A percentile compares a stretch with the other conserved stretches of the same genome.
These are phyloP conservation scores for Pelecanus crispus DNA, from an alignment of 2,113 vertebrate species.

Conservation along the genomic window DNA sequence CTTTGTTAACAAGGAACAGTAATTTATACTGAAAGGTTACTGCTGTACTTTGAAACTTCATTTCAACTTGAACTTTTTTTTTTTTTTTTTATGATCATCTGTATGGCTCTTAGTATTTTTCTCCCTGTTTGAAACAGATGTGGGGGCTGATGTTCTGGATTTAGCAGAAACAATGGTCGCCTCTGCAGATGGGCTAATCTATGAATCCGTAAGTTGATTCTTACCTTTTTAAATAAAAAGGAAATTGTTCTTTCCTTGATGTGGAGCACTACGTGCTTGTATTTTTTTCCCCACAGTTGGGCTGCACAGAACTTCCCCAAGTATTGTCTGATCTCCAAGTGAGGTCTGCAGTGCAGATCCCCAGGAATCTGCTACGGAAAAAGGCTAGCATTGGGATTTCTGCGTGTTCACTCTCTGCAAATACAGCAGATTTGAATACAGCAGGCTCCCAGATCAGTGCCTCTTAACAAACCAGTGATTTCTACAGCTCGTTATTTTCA, in stretches of 20 bases:
- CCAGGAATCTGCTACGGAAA: background rate
- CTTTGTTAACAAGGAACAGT: background rate
- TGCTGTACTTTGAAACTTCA: background rate
- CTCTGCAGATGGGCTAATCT: constrained; percentile 89
- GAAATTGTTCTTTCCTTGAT: background rate
- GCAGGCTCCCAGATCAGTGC: background rate
- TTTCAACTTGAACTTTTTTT: background rate
- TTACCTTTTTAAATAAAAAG: background rate
- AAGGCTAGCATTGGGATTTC: background rate
- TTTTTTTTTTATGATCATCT: background rate
- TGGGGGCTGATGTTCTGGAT: constrained; percentile 95
- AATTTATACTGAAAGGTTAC: background rate
- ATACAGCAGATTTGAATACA: background rate
- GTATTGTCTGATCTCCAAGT: background rate
- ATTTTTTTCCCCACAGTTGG: background rate
- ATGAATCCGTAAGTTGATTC: constrained; percentile 87
- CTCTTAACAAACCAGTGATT: background rate
- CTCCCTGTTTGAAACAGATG: constrained; percentile 72
- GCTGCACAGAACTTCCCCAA: background rate
- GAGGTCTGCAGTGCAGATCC: background rate
- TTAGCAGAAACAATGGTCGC: constrained; percentile 95
- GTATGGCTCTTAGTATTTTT: background rate
- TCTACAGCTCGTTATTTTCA: background rate
- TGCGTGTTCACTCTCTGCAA: background rate
- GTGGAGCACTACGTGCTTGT: background rate